Conservation (phyloP, 2,113 vertebrate species). For the Porphyrio hochstetteri region DNA sequence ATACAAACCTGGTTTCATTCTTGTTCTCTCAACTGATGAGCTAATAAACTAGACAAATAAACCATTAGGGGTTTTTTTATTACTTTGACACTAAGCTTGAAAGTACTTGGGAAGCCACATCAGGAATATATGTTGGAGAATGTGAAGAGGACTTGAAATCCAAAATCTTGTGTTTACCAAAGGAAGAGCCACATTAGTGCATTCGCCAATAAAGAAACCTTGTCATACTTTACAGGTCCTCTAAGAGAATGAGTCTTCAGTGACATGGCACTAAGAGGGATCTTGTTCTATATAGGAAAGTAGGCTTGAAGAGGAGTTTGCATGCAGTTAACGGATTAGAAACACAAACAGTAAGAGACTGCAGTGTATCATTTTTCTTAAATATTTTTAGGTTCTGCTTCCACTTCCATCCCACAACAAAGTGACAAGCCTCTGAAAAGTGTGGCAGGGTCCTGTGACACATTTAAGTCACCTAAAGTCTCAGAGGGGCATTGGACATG, state of each 20-base stretch:
- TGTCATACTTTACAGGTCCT: not conserved
- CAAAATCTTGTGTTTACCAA: not conserved
- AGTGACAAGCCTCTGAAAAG: not conserved
- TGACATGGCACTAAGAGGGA: not conserved
- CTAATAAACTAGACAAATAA: not conserved
- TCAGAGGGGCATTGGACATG: not conserved
- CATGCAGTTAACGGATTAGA: not conserved
- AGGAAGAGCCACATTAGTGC: not conserved
- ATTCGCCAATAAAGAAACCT: not conserved
- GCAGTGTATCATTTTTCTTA: not conserved
- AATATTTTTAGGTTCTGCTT: not conserved
- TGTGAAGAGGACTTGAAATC: not conserved
- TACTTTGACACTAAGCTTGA: not conserved
- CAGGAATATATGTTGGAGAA: not conserved
- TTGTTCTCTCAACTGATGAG: not conserved
- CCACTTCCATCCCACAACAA: not conserved
- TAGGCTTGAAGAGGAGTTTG: not conserved
- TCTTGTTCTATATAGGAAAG: not conserved
- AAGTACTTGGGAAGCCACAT: not conserved
- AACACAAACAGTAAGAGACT: not conserved
- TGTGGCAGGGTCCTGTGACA: not conserved
- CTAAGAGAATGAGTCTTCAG: not conserved
- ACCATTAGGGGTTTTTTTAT: not conserved
- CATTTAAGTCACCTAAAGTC: constrained; percentile 6
- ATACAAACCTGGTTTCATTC: not conserved